Percentiles rank a stretch among this genome's conserved stretches.
Evolutionary conservation across 2,888 invertebrate genomes (phyloP).

Genomic region (Galerucella nymphaeae): DNA sequence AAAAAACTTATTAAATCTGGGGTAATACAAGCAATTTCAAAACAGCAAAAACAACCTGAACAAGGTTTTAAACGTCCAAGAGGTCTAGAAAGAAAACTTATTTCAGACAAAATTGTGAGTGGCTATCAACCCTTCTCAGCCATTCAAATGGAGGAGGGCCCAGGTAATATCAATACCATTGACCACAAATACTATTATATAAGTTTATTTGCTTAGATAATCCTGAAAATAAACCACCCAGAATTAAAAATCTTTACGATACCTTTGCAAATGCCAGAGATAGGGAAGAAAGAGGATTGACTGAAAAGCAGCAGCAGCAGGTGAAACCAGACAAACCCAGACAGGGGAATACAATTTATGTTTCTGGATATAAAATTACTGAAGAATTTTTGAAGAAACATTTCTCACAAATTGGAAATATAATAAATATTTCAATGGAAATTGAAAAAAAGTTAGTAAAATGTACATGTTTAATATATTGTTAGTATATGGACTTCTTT

Average conservation of each 20-base stretch:
- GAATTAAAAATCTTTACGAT: constrained; percentile 79
- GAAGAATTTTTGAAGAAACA: constrained; percentile 83
- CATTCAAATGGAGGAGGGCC: constrained; percentile 79
- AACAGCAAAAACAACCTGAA: constrained; percentile 86
- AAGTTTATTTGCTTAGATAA: constrained; percentile 60
- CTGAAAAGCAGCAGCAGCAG: constrained; percentile 65
- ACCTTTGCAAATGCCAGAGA: constrained; percentile 78
- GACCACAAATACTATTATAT: too few relatives aligned
- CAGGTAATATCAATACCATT: constrained; percentile 38
- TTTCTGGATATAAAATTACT: constrained; percentile 81
- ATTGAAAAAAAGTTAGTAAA: constrained; percentile 78
- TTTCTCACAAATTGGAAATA: constrained; percentile 78
- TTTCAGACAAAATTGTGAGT: constrained; percentile 79
- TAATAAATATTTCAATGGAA: constrained; percentile 86
- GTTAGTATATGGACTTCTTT: constrained; percentile 53
- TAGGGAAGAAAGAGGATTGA: constrained; percentile 71
- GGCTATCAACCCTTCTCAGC: constrained; percentile 94
- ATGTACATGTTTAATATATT: constrained; percentile 10
- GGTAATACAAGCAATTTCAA: constrained; percentile 86
- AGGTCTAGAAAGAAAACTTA: constrained; percentile 82
- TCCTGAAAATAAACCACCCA: constrained; percentile 74
- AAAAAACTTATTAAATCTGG: constrained; percentile 95
- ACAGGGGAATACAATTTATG: constrained; percentile 85
- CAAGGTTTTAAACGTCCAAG: constrained; percentile 90
- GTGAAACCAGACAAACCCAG: constrained; percentile 74